Evolutionary conservation across 2,888 invertebrate species (phyloP).

Genomic region (Callinectes sapidus): DNA sequence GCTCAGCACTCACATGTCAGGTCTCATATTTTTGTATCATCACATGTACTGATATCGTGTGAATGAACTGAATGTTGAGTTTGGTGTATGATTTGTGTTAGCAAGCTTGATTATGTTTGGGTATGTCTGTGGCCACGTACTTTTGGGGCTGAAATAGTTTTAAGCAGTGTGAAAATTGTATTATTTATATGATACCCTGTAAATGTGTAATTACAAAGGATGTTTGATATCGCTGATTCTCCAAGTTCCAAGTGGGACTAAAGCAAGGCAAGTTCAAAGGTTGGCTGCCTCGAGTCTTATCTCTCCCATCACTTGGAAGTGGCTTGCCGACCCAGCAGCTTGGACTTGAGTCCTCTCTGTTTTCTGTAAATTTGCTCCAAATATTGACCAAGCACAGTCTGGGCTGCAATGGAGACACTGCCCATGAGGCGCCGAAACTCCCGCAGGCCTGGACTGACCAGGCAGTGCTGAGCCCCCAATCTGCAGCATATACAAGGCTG

Average conservation of each 20-base stretch:
- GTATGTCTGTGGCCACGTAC: constrained; percentile 44
- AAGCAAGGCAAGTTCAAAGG: background rate
- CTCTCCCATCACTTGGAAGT: background rate
- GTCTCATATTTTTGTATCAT: constrained; percentile 62
- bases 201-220: constrained; percentile 36
- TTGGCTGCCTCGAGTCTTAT: background rate
- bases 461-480: background rate
- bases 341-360: background rate
- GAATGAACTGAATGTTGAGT: constrained; percentile 28
- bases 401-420: background rate
- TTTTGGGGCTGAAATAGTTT: constrained; percentile 50
- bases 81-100: constrained; percentile 40
- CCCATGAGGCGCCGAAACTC: background rate
- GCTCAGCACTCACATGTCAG: constrained; percentile 48
- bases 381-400: background rate
- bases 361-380: background rate
- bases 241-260: constrained; percentile 2
- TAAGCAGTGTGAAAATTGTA: constrained; percentile 65
- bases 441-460: background rate
- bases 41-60: constrained; percentile 31
- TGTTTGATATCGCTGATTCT: constrained; percentile 24
- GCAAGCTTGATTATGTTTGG: constrained; percentile 38
- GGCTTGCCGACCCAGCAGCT: background rate
- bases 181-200: constrained; percentile 40
- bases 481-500: background rate